phyloP scores from a whole-genome alignment of 2,797 vertebrate species.

The Denticeps clupeoides region DNA sequence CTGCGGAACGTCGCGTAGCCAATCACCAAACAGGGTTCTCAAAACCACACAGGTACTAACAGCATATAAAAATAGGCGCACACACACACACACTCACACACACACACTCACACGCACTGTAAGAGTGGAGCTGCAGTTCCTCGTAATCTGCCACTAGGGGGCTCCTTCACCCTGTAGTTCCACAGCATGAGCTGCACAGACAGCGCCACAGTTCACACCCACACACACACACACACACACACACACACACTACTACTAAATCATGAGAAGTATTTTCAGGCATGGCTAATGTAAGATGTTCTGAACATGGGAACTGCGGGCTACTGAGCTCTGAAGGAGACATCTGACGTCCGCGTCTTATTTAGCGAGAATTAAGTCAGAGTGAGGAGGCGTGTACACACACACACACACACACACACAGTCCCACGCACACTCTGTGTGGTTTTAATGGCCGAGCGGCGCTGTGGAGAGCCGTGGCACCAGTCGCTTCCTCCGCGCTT shows the following conservation, averaged over 20 bases:
- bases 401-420: not conserved
- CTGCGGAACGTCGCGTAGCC: not conserved
- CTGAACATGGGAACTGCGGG: no score
- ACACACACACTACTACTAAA: not conserved
- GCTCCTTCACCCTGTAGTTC: conserved; percentile 10
- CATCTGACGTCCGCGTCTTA: no score
- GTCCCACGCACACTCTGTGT: no score
- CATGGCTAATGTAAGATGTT: no score
- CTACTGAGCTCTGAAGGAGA: no score
- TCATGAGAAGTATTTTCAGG: no score
- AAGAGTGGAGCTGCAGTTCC: not conserved
- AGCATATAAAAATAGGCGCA: no score
- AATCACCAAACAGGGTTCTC: no score
- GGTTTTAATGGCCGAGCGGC: conserved; percentile 20
- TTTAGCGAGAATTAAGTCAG: no score
- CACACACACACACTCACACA: no score
- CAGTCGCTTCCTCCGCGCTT: conserved; percentile 14
- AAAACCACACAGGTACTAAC: no score
- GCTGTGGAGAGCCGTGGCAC: conserved; percentile 12
- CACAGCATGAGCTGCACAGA: not conserved
- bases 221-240: not conserved
- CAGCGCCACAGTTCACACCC: not conserved
- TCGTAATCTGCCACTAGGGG: not conserved
- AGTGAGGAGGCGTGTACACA: not conserved
- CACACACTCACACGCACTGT: no score